Evolutionary conservation across 2,113 vertebrate genomes (phyloP).

Genomic region (Prietella phreatophila): DNA sequence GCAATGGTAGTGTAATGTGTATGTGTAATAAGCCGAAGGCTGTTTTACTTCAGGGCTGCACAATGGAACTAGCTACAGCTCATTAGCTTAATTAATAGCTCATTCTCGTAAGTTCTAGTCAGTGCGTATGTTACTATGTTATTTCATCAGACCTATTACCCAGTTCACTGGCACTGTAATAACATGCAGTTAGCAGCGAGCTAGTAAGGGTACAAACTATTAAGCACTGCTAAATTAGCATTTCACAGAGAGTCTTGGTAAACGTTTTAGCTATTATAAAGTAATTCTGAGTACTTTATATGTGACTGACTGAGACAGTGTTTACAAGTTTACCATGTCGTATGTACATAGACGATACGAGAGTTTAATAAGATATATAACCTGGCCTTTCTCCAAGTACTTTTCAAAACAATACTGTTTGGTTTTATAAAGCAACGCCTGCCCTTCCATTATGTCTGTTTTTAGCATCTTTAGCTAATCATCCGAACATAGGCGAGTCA

Average conservation of each 20-base stretch:
- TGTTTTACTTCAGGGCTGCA: background rate
- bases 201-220: background rate
- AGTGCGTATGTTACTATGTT: background rate
- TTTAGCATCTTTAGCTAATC: no score
- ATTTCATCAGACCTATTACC: background rate
- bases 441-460: no score
- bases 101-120: background rate
- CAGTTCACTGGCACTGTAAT: constrained; percentile 9
- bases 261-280: background rate
- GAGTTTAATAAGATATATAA: no score
- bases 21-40: background rate
- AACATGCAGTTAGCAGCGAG: background rate
- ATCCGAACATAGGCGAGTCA: background rate
- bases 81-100: constrained; percentile 16
- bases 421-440: no score
- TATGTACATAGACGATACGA: background rate
- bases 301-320: background rate
- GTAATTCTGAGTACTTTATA: background rate
- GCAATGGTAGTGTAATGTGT: no score
- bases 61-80: background rate
- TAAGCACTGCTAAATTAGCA: background rate
- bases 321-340: background rate
- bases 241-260: background rate
- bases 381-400: no score
- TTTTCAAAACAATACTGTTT: no score